Evolutionary conservation across 2,113 vertebrate genomes (phyloP), one percentile per base, ranked within the genome.

Genomic region (Lamprologus tigripictilis): DNA sequence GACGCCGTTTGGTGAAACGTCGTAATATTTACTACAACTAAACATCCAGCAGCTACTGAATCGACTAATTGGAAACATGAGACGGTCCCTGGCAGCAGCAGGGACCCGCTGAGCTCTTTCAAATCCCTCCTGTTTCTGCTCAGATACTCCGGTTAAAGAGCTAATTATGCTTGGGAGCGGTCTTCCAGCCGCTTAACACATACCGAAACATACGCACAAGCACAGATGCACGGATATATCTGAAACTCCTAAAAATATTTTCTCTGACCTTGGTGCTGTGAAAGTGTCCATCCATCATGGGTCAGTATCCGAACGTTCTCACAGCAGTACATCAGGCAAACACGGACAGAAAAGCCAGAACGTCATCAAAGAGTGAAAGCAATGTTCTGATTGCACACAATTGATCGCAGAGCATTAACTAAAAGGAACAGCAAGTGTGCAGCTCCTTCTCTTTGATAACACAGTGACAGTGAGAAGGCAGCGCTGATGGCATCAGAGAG

Each of bases 161-260:
- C 88, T 92, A 90, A 91, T 92, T 91, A 90, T 93, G 84, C 88
- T 88, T 89, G 85, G 80, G 81, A 89, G 76, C 82, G 4, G 31
- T 21, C 7, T 53, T 73, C 84, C 84, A 37, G 73, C 28, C 6
- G 4, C 53, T 80, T 76, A 37, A 83, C 26, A 68, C 83, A 79
- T 58, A 58, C 9, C 7, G 5, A 66, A 31, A 17, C 35, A 53
- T 13, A 28, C 40, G 16, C 13, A 49, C 23, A 45, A 37, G 66
- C 17, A 84, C 33, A 63, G 16, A 17, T 45, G n/a, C 37, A 68
- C 10, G 14, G 4, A 68, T 68, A 5, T 21, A 66, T 66, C 33
- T 66, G 19, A 5, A 66, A 66, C 33, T 9, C 61, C 33, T 37
- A n/a, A 66, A 37, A n/a, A 68, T 13, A 7, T 68, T 37, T n/a